These are phyloP conservation scores for Theonella swinhoei DNA, from an alignment of 37 sponge, comb jelly and placozoan species.

Conservation along the genomic window DNA sequence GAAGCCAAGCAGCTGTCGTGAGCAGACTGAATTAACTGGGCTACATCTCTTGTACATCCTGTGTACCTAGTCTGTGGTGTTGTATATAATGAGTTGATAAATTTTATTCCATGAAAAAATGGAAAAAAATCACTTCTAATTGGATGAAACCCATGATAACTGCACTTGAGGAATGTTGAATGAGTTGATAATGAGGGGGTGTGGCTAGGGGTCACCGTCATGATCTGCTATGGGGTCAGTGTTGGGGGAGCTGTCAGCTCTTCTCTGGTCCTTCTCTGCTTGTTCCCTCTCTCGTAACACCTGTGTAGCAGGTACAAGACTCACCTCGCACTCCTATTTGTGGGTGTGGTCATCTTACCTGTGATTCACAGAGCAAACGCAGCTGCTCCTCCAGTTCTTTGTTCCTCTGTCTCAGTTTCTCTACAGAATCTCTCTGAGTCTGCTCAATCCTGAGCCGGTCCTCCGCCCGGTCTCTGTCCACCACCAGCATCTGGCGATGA, in stretches of 20 bases:
- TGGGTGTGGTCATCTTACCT: no score
- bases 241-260: background rate
- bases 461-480: constrained; percentile 76
- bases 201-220: background rate
- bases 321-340: no score
- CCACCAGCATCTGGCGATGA: constrained; percentile 44
- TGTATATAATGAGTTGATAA: background rate
- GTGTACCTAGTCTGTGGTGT: background rate
- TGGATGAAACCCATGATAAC: no score
- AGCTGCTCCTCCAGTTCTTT: constrained; percentile 76
- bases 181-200: background rate
- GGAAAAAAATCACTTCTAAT: background rate
- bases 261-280: background rate
- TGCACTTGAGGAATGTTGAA: no score
- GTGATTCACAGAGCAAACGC: constrained; percentile 49
- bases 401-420: constrained; percentile 80
- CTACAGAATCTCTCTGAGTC: constrained; percentile 77
- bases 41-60: background rate
- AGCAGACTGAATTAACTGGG: background rate
- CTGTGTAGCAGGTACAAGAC: background rate
- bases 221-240: background rate
- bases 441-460: constrained; percentile 81
- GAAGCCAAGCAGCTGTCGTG: constrained; percentile 47
- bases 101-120: background rate
- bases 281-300: constrained; percentile 3